phyloP scores from a whole-genome alignment of 1,140 invertebrate species.

The Lasaia peninsularis region DNA sequence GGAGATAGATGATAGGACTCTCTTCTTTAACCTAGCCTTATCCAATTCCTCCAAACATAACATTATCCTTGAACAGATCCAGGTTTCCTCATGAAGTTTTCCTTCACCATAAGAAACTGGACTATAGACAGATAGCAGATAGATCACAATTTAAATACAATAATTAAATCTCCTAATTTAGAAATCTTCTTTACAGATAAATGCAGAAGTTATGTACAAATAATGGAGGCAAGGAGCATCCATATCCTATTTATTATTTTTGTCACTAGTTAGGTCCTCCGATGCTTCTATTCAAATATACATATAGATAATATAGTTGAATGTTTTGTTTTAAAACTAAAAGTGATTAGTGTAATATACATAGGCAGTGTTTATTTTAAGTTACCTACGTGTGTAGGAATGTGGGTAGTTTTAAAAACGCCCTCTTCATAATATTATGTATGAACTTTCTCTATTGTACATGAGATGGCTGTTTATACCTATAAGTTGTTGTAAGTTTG shows the following conservation, averaged over 20 bases:
- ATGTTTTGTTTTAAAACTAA: constrained; percentile 60
- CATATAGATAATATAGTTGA: constrained; percentile 67
- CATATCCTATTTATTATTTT: constrained; percentile 63
- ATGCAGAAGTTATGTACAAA: constrained; percentile 65
- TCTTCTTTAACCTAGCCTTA: too few relatives aligned
- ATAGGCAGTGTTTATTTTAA: constrained; percentile 41
- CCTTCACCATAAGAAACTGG: too few relatives aligned
- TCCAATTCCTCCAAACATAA: too few relatives aligned
- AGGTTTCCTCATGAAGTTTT: too few relatives aligned
- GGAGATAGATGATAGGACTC: too few relatives aligned
- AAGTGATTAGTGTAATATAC: constrained; percentile 53
- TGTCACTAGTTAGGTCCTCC: constrained; percentile 65
- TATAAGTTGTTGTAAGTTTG: constrained; percentile 15
- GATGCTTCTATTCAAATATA: constrained; percentile 65
- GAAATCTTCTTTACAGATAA: constrained; percentile 41
- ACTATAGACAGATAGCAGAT: too few relatives aligned
- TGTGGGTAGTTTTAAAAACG: constrained; percentile 39
- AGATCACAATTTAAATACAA: too few relatives aligned
- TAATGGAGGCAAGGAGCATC: constrained; percentile 38
- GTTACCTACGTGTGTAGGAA: constrained; percentile 50
- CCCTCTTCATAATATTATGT: constrained; percentile 28
- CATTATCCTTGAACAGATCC: too few relatives aligned
- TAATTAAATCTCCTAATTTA: constrained; percentile 8
- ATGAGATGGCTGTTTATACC: constrained; percentile 18
- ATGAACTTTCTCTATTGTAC: constrained; percentile 9